Percentiles rank a stretch among this genome's conserved stretches.
Conservation (phyloP, 2,888 invertebrate species). For the Acheta domesticus region DNA sequence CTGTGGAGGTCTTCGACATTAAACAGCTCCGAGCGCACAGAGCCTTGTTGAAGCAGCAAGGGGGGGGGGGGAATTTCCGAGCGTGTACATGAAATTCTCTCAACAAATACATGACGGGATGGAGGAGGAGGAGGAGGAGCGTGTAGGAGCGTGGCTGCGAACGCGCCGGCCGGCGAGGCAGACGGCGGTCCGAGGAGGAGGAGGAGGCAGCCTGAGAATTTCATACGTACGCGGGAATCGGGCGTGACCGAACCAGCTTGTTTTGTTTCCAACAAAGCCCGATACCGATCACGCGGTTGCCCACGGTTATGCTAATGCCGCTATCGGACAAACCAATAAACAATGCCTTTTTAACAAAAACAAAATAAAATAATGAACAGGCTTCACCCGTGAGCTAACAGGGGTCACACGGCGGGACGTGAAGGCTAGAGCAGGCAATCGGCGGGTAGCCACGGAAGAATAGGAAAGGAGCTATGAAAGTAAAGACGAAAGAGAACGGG, state of each 20-base stretch:
- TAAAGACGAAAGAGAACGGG: no score
- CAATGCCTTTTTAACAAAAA: not conserved
- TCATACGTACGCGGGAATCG: conserved; percentile 18
- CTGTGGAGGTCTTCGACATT: not conserved
- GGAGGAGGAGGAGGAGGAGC: no score
- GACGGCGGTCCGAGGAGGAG: not conserved
- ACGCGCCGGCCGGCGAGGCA: not conserved
- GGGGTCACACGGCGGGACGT: not conserved
- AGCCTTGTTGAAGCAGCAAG: not conserved
- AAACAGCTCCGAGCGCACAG: not conserved
- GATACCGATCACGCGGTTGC: conserved; percentile 1
- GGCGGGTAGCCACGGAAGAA: no score
- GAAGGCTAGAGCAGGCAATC: not conserved
- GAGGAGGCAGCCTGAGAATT: not conserved
- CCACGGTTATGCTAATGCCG: conserved; percentile 1
- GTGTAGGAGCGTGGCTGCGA: not conserved
- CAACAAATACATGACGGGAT: not conserved
- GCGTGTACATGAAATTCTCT: conserved; percentile 5
- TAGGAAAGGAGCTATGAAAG: no score
- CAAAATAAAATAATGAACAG: not conserved
- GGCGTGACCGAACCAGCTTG: not conserved
- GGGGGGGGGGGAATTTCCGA: not conserved
- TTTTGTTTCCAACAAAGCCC: not conserved
- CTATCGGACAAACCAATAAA: conserved; percentile 2
- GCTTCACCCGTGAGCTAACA: not conserved